A percentile compares a stretch with the other conserved stretches of the same genome.
phyloP scores from a whole-genome alignment of 2,888 invertebrate genomes.

The Cephus runcator region DNA sequence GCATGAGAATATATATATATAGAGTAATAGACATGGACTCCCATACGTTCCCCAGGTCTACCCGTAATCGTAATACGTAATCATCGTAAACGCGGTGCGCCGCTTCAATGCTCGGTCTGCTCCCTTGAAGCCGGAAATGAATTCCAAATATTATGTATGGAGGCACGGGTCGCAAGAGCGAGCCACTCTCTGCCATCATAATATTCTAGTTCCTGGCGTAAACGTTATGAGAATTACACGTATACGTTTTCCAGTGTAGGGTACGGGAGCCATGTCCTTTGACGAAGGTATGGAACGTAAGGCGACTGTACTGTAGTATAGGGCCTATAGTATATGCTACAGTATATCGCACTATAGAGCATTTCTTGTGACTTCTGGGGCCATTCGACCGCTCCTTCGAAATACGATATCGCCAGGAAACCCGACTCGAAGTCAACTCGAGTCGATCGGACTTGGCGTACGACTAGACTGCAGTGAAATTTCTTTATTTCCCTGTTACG shows the following conservation, averaged over 20 bases:
- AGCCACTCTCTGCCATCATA: neutral
- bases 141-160: neutral
- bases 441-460: neutral
- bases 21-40: too few species aligned
- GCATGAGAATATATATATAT: neutral
- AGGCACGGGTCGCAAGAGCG: neutral
- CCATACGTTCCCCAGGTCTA: too few species aligned
- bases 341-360: neutral
- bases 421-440: neutral
- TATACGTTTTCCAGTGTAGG: neutral
- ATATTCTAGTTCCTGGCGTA: neutral
- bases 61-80: too few species aligned
- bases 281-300: neutral
- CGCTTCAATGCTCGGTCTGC: neutral
- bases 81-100: too few species aligned
- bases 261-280: neutral
- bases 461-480: neutral
- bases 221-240: neutral
- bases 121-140: neutral
- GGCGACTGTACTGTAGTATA: neutral
- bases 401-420: neutral
- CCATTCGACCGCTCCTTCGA: neutral
- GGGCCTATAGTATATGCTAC: neutral
- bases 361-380: neutral
- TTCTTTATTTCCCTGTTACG: neutral